Evolutionary conservation across 2,113 vertebrate genomes (phyloP), one percentile per base, ranked within the genome.

Genomic region (Semnopithecus entellus): DNA sequence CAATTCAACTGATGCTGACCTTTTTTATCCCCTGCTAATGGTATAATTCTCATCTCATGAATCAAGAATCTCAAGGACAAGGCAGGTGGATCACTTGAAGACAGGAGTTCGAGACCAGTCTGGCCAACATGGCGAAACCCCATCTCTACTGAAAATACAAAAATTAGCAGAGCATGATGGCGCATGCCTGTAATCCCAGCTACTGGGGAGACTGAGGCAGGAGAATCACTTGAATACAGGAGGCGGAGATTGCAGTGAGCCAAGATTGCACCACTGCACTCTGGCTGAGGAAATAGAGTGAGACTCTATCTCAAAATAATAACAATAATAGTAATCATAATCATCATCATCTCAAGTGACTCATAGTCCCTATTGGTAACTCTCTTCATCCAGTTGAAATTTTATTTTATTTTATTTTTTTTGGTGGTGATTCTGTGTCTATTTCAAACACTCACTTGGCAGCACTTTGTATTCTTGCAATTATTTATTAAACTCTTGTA

Each of bases 401-500:
- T 87, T 91, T 2, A 83, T 75, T 88, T 50, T 50, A 50, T 50
- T 50, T 50, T 2, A 2, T 48, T 12, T 50, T 91, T 59, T 81
- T 85, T 50, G 85, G 38, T 59, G 45, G 76, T 38, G 35, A 85
- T 50, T 48, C 32, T 55, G 8, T 30, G 7, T 52, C 2, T 27
- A 80, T 85, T 94, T 59, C 43, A 40, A 8, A 43, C 30, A 40
- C 22, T n/a, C 38, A 25, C 6, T 91, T 43, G 55, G 52, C 18
- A 83, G 45, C 14, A 50, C 18, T 61, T 83, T 68, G 22, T 8
- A 32, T 13, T 50, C 13, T 73, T 86, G 50, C 66, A 87, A 64
- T 92, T 81, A 82, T 72, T 90, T 87, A 40, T 52, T 95, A 66
- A 97, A 40, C 9, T 79, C 68, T 45, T 83, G 14, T 76, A 89